A percentile compares a stretch with the other conserved stretches of the same genome.
Evolutionary conservation across 2,113 vertebrate species (phyloP).

Genomic region (Malurus elegans): DNA sequence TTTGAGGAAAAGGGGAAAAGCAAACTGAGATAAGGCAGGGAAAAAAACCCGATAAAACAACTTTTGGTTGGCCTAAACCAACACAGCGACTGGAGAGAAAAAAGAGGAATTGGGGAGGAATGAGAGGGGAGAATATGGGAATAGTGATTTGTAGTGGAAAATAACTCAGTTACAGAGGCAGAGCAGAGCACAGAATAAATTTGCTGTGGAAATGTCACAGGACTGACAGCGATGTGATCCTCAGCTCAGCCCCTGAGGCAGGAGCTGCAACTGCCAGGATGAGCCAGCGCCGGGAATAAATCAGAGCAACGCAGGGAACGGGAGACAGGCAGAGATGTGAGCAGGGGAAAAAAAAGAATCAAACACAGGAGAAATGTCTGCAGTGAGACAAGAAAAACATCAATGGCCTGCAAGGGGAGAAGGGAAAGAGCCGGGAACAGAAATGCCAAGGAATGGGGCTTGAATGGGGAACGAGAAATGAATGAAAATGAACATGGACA

Average conservation of each 20-base stretch:
- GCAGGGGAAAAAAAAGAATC: neutral
- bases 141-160: neutral
- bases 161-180: neutral
- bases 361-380: neutral
- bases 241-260: neutral
- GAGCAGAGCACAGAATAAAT: neutral
- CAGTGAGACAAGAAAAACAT: neutral
- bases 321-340: neutral
- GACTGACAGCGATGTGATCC: neutral
- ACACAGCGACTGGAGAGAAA: neutral
- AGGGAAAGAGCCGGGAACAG: neutral
- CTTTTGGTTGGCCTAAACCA: neutral
- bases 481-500: neutral
- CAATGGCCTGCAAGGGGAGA: neutral
- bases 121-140: neutral
- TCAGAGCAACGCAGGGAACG: neutral
- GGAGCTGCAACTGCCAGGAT: neutral
- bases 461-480: accelerated
- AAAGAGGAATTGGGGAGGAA: neutral
- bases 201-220: neutral
- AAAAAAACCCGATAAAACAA: neutral
- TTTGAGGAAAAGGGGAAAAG: neutral
- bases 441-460: neutral
- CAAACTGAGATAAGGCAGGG: neutral
- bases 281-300: neutral